Evolutionary conservation across 2,797 vertebrate genomes (phyloP), one percentile per base, ranked within the genome.

Genomic region (Pseudopleuronectes americanus): DNA sequence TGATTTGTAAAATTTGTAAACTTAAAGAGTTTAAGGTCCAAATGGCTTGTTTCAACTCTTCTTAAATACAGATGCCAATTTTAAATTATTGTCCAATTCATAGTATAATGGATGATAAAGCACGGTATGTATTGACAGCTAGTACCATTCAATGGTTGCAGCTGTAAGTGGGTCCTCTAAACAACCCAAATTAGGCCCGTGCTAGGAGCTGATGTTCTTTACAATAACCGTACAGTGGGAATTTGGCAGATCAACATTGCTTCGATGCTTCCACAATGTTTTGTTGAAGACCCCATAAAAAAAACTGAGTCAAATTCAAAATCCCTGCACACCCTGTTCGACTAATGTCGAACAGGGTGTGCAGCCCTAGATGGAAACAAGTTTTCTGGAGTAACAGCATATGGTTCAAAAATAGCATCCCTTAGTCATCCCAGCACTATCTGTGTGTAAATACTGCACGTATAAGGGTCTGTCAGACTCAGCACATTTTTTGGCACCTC

Each of bases 341-440:
- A 56, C 64, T 74, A 77, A 84, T 85, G n/a, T n/a, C n/a, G n/a
- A n/a, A n/a, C n/a, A n/a, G n/a, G n/a, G n/a, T n/a, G n/a, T n/a
- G 67, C 79, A 58, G 61, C 81, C 49, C 62, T 61, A 66, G 76
- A 79, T 75, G 65, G 69, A 86, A 77, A 82, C 62, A 57, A 55
- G 67, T 75, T 77, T 78, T 72, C 74, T 67, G 38, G 54, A 85
- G 77, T 79, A 83, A 61, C 74, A 54, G 76, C 83, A 74, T 71
- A 76, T 64, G 54, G 26, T 84, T 75, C 74, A 77, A 71, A 87
- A 88, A 91, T 81, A 88, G 81, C 74, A 79, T 53, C 61, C 36
- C 71, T 66, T 76, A 83, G 79, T 88, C 85, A 82, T 71, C 59
- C 16, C 0, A 74, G 70, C 63, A 65, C 66, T 58, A 16, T 74